Evolutionary conservation across 1,140 invertebrate genomes (phyloP), one percentile per base, ranked within the genome.

Genomic region (Drosophila lini): DNA sequence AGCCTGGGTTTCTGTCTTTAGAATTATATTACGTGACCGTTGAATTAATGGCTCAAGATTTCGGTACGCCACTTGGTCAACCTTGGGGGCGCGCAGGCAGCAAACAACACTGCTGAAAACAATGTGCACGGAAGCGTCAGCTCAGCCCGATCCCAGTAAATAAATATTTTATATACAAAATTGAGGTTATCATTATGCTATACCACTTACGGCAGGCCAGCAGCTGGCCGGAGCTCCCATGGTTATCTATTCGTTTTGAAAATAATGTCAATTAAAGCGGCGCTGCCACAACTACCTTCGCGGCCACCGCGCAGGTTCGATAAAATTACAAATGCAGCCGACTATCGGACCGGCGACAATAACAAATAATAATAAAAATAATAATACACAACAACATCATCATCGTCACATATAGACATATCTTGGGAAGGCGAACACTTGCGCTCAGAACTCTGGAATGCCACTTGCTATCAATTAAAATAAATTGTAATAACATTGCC

Each of bases 401-500:
- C 34, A 22, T 55, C 16, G 32, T 9, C 50, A 36, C 65, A 22
- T 28, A 41, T 56, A 16, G 44, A 45, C 52, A 45, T 79, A 53
- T 65, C 83, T 80, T 86, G 83, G 80, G 83, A 86, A 89, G 64
- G 44, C 57, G 60, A 77, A 74, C 83, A 86, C 83, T 88, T 86
- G 83, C 22, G 69, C 44, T 36, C 42, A 22, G 68, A 59, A 75
- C 47, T 47, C 67, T 63, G 63, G 45, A 60, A 78, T 67, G 65
- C 65, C 75, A 79, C 76, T 77, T 82, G 80, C 70, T 68, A 80
- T 80, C 82, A 86, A 86, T 88, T 82, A 88, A 83, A 88, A 59
- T 83, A 71, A 80, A 80, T 81, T 82, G 70, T 88, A 82, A 76
- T 76, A 76, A 61, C 38, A 78, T 76, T 78, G 53, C 52, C 56